Evolutionary conservation across 2,888 invertebrate species (phyloP), one percentile per base, ranked within the genome.

Genomic region (Eupsilia transversa): DNA sequence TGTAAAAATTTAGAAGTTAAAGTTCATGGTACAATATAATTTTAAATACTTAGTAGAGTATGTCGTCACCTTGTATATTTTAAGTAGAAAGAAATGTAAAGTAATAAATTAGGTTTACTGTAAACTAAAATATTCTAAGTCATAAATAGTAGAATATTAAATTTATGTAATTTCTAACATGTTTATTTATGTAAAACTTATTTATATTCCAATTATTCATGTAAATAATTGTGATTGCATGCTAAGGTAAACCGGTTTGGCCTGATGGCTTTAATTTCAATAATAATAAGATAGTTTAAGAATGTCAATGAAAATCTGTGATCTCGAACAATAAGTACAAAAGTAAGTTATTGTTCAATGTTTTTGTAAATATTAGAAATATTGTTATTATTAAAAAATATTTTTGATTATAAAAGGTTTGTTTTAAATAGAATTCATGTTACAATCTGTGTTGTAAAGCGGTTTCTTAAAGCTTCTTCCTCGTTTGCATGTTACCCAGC

Each of bases 311-410:
- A 79, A 78, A 74, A 77, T 87, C 95, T 95, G 95, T 96, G 96
- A 96, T 96, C 94, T 94, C 95, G 94, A 93, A 87, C 94, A 94
- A 95, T 95, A 95, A 96, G 96, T 96, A 92, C 95, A 41, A 65
- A 65, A 57, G 94, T 95, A 95, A 96, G 95, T 96, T 96, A 94
- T 95, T 96, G 95, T 93, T 94, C 93, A 88, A 83, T 87, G 82
- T 82, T 86, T 89, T 88, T 89, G 88, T 87, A 88, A 76, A 68
- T 72, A 78, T 72, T 82, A 70, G 68, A 82, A 83, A 82, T 70
- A 72, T 89, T 86, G 77, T 79, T 86, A 88, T 90, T 88, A 89
- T 90, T 88, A 90, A 92, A 90, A 91, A 89, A 77, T 69, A 80
- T 85, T 88, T 86, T 81, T 74, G 59, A 84, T 86, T 23, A 79